Conservation (phyloP, 2,797 vertebrate genomes). For the Danio aesculapii region DNA sequence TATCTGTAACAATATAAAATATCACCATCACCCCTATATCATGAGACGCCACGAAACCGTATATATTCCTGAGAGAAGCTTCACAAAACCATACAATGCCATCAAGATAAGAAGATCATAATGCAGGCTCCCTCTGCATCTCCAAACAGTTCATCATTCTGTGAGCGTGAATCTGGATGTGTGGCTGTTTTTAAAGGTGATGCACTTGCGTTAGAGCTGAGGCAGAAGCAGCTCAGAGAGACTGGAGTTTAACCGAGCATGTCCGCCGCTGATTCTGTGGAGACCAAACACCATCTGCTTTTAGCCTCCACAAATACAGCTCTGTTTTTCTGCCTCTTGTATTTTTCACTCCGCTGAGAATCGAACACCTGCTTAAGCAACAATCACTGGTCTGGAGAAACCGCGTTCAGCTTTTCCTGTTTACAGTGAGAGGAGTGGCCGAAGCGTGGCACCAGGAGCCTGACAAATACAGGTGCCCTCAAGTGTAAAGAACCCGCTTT, state of each 20-base stretch:
- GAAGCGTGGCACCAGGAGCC: background rate
- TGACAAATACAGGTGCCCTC: background rate
- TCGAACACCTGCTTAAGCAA: slow-evolving; percentile 60
- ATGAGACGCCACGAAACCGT: background rate
- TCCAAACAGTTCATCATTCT: background rate
- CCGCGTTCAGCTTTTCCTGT: slow-evolving; percentile 38
- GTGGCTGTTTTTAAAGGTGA: no score
- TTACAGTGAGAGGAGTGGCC: slow-evolving; percentile 18
- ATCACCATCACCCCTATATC: background rate
- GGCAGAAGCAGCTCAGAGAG: slow-evolving; percentile 28
- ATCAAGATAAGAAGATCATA: background rate
- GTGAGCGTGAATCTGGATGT: no score
- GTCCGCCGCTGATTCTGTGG: slow-evolving; percentile 46
- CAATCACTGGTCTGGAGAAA: slow-evolving; percentile 30
- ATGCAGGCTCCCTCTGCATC: background rate
- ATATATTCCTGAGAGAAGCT: background rate
- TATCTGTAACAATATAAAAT: background rate
- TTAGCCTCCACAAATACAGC: slow-evolving; percentile 38
- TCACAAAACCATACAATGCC: background rate
- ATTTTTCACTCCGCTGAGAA: slow-evolving; percentile 53
- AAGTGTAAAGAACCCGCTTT: background rate
- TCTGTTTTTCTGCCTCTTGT: slow-evolving; percentile 51
- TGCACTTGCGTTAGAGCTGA: background rate
- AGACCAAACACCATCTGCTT: slow-evolving; percentile 62
- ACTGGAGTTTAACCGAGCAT: slow-evolving; percentile 56